Evolutionary conservation across 2,888 invertebrate genomes (phyloP).

Genomic region (Temnothorax ravouxi): DNA sequence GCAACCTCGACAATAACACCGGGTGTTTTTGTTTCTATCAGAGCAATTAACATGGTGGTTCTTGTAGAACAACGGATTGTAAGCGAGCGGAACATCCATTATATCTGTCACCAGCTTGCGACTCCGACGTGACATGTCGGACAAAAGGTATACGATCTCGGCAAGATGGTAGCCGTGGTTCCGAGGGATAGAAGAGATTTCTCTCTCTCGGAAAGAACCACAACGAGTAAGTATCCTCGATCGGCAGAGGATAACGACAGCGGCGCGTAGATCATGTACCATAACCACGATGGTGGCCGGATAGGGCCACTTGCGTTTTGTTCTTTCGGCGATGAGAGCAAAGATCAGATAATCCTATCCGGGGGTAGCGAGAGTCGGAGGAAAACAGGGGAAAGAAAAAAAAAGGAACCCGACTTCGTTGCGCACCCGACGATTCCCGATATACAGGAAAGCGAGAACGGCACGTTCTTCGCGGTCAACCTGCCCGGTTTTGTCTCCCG

Average conservation of each 20-base stretch:
- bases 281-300: constrained; percentile 80
- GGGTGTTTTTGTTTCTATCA: constrained; percentile 14
- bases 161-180: constrained; percentile 41
- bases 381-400: background rate
- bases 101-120: constrained; percentile 58
- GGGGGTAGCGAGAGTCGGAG: background rate
- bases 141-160: constrained; percentile 47
- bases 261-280: constrained; percentile 81
- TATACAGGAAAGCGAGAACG: constrained; percentile 74
- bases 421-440: constrained; percentile 67
- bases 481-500: constrained; percentile 52
- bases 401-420: constrained; percentile 58
- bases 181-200: constrained; percentile 50
- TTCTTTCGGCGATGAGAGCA: constrained; percentile 80
- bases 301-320: constrained; percentile 79
- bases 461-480: constrained; percentile 64
- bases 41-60: constrained; percentile 61
- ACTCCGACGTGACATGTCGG: constrained; percentile 29
- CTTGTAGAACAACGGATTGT: constrained; percentile 71
- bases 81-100: constrained; percentile 46
- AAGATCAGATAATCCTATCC: constrained; percentile 78
- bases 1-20: background rate
- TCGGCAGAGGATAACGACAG: constrained; percentile 75
- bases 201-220: constrained; percentile 56
- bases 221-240: constrained; percentile 78